Conservation (phyloP, 2,888 invertebrate species). For the Aphidius colemani region DNA sequence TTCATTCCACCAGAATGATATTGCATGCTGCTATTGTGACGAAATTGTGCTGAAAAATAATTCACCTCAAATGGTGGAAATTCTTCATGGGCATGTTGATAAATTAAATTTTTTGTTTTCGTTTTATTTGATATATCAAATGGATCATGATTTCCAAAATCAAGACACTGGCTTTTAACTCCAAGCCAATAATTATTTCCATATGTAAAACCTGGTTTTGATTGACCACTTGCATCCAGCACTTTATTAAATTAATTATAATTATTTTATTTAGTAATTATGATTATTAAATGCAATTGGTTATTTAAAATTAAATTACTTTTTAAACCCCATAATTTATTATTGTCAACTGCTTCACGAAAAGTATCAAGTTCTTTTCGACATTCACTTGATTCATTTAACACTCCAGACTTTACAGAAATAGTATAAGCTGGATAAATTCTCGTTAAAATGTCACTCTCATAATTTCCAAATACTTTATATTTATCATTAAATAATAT, state of each 20-base stretch:
- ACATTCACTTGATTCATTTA: constrained; percentile 48
- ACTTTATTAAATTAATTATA: constrained; percentile 48
- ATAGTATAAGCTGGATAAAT: constrained; percentile 47
- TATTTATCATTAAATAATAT: too few relatives aligned
- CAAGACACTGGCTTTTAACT: constrained; percentile 62
- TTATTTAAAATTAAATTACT: constrained; percentile 46
- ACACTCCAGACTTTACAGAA: constrained; percentile 32
- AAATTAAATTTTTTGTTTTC: constrained; percentile 45
- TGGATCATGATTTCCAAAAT: constrained; percentile 49
- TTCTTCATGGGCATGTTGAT: constrained; percentile 49
- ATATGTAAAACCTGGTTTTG: constrained; percentile 64
- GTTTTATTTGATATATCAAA: constrained; percentile 44
- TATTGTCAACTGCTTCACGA: constrained; percentile 57
- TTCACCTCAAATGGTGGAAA: constrained; percentile 57
- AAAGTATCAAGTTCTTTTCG: constrained; percentile 58
- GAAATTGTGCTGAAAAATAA: constrained; percentile 56
- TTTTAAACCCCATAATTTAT: constrained; percentile 63
- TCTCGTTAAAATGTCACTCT: too few relatives aligned
- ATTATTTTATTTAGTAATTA: background rate
- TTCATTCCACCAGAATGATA: constrained; percentile 55
- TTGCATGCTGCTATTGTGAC: constrained; percentile 60
- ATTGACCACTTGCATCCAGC: constrained; percentile 65
- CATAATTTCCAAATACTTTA: too few relatives aligned
- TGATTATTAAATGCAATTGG: too few relatives aligned
- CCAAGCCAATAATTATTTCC: constrained; percentile 69